Base-by-base conservation (phyloP, 2,888 invertebrate species). In the Augiades crinisus region DNA sequence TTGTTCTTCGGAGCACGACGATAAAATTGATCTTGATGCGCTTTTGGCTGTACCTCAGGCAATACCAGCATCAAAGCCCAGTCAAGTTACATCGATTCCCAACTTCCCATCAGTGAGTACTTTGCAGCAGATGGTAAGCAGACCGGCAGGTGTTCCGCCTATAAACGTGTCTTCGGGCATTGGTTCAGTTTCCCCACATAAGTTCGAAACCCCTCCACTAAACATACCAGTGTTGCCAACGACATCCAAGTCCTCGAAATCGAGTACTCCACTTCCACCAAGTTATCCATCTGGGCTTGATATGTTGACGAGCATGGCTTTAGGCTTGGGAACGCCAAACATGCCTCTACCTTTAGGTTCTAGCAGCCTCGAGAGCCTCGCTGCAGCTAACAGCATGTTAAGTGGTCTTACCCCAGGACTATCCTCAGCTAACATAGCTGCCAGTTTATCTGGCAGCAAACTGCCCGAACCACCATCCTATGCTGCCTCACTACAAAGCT, bases 1-100 rank as follows among this genome's bases (percentile, higher is more conserved):
- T 30, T 94, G 94, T 63, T 81, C 90, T 0, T 88, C 88, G 12
- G 93, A 93, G 46, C 90, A 93, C n/a, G 93, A 93, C 43, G 94
- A 94, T 58, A 93, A 93, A 72, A 92, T 93, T 75, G 92, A 93
- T 65, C 79, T 90, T 27, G 90, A 90, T 61, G 87, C 91, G 21
- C 72, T 92, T 53, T 75, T 92, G 46, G 92, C 92, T 3, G 92
- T 92, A 33, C 92, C 92, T 27, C 90, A 90, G 65, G 82, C 85
- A 3, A 85, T 90, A 51, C 90, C 90, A 0, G 79, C 82, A 2
- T 76, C 89, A 0, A 90, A 90, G 57, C 76, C 85, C 2, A 78
- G 68, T 55, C 85, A 81, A 53, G 55, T 76, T 0, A 75, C 87
- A 17, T 73, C 83, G 2, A 79, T 85, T 47, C 74, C 89, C 3